phyloP scores from a whole-genome alignment of 2,888 invertebrate species.

The Cephus pygmeus region DNA sequence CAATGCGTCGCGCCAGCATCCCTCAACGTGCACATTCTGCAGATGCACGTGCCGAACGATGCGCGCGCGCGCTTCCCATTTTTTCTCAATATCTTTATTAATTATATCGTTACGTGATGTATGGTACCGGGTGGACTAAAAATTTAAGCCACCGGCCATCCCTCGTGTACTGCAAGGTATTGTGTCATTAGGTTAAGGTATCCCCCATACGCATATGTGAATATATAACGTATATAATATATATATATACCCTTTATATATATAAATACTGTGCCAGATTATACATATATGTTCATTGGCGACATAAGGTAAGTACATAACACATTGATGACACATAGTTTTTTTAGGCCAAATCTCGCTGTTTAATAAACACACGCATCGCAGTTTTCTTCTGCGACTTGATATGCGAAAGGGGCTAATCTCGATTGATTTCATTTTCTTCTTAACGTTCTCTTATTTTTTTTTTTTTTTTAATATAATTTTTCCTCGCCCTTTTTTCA shows the following conservation, averaged over 20 bases:
- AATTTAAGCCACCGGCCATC: slow-evolving; percentile 10
- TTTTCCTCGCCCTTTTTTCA: too few species aligned
- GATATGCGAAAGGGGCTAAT: too few species aligned
- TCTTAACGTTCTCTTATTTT: too few species aligned
- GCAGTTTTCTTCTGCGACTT: background rate
- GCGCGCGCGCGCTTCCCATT: background rate
- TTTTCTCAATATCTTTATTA: background rate
- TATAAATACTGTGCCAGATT: slow-evolving; percentile 3
- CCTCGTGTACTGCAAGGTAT: slow-evolving; percentile 20
- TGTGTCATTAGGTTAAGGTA: background rate
- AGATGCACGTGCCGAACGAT: background rate
- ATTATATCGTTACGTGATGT: background rate
- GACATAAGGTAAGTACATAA: slow-evolving; percentile 33
- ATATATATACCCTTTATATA: slow-evolving; percentile 4
- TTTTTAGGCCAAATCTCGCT: slow-evolving; percentile 43
- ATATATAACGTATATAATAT: slow-evolving; percentile 19
- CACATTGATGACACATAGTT: slow-evolving; percentile 50
- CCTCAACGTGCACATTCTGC: background rate
- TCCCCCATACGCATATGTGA: slow-evolving; percentile 10
- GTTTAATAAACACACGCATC: slow-evolving; percentile 6
- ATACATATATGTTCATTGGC: slow-evolving; percentile 20
- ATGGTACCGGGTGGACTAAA: too few species aligned
- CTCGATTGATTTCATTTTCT: too few species aligned
- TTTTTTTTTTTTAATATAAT: too few species aligned
- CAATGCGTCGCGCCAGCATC: background rate